Conservation (phyloP, 2,888 invertebrate genomes). For the Drosophila niveifrons region DNA sequence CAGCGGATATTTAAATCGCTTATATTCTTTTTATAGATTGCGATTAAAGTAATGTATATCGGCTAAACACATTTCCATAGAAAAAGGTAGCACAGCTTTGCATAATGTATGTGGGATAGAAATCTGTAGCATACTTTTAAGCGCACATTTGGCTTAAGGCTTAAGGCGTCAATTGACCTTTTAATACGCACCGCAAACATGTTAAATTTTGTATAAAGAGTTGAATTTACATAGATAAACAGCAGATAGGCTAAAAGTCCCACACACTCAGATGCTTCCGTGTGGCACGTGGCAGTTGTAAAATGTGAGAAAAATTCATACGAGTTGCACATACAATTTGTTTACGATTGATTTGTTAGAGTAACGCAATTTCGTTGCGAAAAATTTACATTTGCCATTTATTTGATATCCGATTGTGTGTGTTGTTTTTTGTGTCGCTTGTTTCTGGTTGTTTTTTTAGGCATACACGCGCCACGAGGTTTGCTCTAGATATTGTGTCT, state of each 20-base stretch:
- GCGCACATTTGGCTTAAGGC: not conserved
- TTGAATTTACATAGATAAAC: conserved; percentile 1
- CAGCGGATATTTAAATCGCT: too few relatives aligned
- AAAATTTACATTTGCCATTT: conserved; percentile 34
- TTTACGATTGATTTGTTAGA: conserved; percentile 15
- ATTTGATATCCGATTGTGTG: conserved; percentile 35
- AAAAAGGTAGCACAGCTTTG: not conserved
- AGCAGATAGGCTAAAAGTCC: not conserved
- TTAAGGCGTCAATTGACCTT: conserved; percentile 28
- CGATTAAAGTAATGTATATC: not conserved
- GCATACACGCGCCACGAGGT: conserved; percentile 24
- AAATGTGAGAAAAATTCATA: not conserved
- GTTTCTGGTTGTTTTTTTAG: conserved; percentile 29
- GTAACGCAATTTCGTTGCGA: conserved; percentile 22
- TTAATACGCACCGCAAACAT: conserved; percentile 15
- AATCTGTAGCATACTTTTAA: not conserved
- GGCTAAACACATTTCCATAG: not conserved
- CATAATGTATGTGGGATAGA: not conserved
- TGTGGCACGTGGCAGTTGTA: not conserved
- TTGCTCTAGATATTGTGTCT: conserved; percentile 19
- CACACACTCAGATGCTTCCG: not conserved
- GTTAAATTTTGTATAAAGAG: not conserved
- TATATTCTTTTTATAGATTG: too few relatives aligned
- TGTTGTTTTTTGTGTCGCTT: conserved; percentile 4
- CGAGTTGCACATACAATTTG: not conserved